These are phyloP conservation scores for Aporophyla nigra DNA, from an alignment of 2,888 invertebrate genomes.

Conservation along the genomic window DNA sequence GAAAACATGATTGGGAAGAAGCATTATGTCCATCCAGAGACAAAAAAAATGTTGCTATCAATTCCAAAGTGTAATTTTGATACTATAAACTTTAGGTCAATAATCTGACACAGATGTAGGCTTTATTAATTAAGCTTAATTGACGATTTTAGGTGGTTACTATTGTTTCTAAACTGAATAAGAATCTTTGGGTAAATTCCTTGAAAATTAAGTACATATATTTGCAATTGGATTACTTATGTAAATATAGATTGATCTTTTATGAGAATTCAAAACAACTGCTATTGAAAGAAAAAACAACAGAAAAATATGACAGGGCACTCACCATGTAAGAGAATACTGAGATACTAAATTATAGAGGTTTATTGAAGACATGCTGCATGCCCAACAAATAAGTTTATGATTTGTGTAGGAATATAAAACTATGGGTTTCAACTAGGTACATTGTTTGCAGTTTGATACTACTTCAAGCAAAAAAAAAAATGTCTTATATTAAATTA, in stretches of 20 bases:
- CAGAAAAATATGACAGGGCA: neutral
- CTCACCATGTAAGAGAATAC: conserved; percentile 15
- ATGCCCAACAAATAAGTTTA: neutral
- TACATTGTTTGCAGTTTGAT: conserved; percentile 1
- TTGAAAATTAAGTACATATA: neutral
- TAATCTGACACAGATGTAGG: no score
- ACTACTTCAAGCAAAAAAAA: conserved; percentile 10
- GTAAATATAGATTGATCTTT: neutral
- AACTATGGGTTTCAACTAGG: neutral
- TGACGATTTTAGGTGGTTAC: neutral
- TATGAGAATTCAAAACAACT: neutral
- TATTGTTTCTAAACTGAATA: neutral
- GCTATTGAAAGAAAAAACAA: neutral
- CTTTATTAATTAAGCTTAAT: neutral
- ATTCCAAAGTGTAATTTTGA: neutral
- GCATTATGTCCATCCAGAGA: neutral
- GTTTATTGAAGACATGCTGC: neutral
- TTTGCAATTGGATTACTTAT: neutral
- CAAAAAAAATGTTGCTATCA: neutral
- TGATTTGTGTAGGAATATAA: neutral
- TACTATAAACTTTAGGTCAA: neutral
- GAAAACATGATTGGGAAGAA: neutral
- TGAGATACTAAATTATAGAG: neutral
- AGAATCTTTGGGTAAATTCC: neutral
- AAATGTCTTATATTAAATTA: neutral